A percentile compares a stretch with the other conserved stretches of the same genome.
phyloP scores from a whole-genome alignment of 2,113 vertebrate genomes.

The Phasianus colchicus region DNA sequence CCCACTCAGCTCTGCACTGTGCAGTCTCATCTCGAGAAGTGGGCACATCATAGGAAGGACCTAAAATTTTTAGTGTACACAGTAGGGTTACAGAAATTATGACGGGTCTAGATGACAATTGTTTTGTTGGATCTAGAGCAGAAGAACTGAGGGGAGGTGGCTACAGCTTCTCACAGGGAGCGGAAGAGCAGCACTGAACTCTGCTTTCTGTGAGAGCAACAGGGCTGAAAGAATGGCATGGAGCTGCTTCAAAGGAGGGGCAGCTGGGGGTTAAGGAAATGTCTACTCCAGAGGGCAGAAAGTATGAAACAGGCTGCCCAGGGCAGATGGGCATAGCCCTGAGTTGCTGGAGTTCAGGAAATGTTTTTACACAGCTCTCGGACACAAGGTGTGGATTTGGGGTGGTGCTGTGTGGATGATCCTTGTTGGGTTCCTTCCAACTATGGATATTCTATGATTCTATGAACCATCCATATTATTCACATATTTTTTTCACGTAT shows the following conservation, averaged over 20 bases:
- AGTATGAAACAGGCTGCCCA: neutral
- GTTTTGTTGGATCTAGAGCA: neutral
- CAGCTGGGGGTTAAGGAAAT: neutral
- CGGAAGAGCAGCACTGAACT: neutral
- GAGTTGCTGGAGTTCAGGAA: neutral
- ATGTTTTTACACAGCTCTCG: neutral
- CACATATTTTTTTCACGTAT: neutral
- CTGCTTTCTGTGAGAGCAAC: neutral
- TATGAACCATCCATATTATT: neutral
- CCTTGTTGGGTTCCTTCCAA: neutral
- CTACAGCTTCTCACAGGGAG: neutral
- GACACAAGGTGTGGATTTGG: neutral
- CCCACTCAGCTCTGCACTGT: neutral
- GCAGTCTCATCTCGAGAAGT: neutral
- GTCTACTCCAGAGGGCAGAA: neutral
- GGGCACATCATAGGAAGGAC: too few species aligned
- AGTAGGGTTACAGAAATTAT: too few species aligned
- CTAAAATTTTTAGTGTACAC: too few species aligned
- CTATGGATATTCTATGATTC: neutral
- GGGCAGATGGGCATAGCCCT: neutral
- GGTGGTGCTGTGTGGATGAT: neutral
- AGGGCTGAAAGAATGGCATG: neutral
- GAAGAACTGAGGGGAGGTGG: neutral
- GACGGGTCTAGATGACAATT: too few species aligned
- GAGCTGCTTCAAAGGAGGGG: neutral